Base-by-base conservation (phyloP, 2,888 invertebrate genomes). In the Chymomyza amoena region DNA sequence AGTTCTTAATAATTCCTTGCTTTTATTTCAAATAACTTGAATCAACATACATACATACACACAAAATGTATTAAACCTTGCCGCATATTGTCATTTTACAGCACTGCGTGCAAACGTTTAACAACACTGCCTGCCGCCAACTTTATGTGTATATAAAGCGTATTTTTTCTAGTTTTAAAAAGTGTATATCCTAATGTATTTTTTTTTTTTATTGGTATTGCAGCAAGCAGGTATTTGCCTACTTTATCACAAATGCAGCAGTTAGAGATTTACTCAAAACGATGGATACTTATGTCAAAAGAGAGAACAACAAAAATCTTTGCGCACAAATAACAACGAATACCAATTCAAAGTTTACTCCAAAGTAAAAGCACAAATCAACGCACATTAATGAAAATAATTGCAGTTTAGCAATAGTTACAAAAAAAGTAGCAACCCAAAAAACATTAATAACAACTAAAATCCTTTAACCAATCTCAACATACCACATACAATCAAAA, bases 251-350 rank as follows among this genome's bases (percentile, higher is more conserved):
- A 84, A 84, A 83, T 83, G 82, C 82, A 79, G 75, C 69, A 51
- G 56, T 69, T 73, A 68, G 69, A 63, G 70, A 69, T 71, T 57
- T 73, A 73, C 52, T 71, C 70, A 63, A 67, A 63, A 80, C 73
- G 75, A 81, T 81, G 87, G 82, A 81, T 69, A 75, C 52, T 61
- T 64, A 64, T 65, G 64, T 39, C 51, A 63, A 63, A 68, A 72
- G 63, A 71, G 72, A 73, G 65, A 36, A 61, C 64, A 54, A 72
- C 66, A 65, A 70, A 45, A 68, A 64, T 70, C 25, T 51, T 61
- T 59, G 69, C 65, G 64, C 66, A 78, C 82, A 83, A 81, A 87
- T 84, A 84, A 61, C 73, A 84, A 63, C 73, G n/a, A 73, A 66
- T 64, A 39, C 59, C 32, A 56, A 60, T 16, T 60, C n/a, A 28